A percentile compares a stretch with the other conserved stretches of the same genome.
phyloP scores from a whole-genome alignment of 1,140 invertebrate species.

The Drosophila nikananu region DNA sequence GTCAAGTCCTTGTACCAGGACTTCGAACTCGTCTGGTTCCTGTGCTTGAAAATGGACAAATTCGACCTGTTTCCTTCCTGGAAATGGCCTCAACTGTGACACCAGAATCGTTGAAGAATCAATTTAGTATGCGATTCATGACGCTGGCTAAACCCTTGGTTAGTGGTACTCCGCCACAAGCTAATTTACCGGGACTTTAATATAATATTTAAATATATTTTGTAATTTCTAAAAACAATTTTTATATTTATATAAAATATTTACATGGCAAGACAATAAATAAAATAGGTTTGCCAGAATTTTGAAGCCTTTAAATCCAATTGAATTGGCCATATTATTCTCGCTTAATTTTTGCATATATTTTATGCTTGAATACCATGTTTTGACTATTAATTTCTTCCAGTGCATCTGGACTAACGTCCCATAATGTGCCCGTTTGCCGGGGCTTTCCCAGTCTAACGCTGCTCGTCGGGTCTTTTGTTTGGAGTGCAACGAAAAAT shows the following conservation, averaged over 20 bases:
- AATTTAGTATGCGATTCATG: slow-evolving; percentile 10
- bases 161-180: slow-evolving; percentile 1
- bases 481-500: slow-evolving; percentile 79
- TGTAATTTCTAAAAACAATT: background rate
- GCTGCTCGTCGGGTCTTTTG: slow-evolving; percentile 64
- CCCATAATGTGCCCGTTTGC: slow-evolving; percentile 64
- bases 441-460: slow-evolving; percentile 30
- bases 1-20: slow-evolving; percentile 5
- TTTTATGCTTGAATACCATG: background rate
- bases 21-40: background rate
- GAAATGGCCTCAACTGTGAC: slow-evolving; percentile 8
- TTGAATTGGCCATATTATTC: background rate
- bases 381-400: background rate
- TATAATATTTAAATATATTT: background rate
- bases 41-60: slow-evolving; percentile 14
- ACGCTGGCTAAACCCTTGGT: slow-evolving; percentile 1
- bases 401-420: slow-evolving; percentile 26
- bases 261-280: background rate
- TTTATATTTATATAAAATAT: background rate
- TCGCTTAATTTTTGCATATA: background rate
- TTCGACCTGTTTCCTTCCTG: background rate
- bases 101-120: background rate
- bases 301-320: background rate
- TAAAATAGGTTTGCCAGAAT: background rate
- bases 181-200: slow-evolving; percentile 3